Evolutionary conservation across 2,888 invertebrate species (phyloP).

Genomic region (Carabus problematicus): DNA sequence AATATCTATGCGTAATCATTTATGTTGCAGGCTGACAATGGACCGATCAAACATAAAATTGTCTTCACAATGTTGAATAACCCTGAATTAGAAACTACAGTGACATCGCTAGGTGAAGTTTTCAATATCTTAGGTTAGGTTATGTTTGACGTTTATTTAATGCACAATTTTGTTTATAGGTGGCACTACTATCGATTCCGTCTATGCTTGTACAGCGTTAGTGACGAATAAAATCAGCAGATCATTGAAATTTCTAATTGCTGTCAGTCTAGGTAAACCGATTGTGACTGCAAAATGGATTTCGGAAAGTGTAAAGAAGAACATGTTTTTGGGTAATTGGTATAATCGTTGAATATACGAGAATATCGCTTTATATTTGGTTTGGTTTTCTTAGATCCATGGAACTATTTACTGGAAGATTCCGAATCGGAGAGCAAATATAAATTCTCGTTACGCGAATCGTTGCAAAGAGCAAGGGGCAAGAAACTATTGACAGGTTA

Average conservation of each 20-base stretch:
- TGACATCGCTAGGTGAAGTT: constrained; percentile 54
- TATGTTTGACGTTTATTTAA: constrained; percentile 21
- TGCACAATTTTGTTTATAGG: constrained; percentile 56
- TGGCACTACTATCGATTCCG: constrained; percentile 61
- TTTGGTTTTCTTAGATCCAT: constrained; percentile 61
- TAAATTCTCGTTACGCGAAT: constrained; percentile 58
- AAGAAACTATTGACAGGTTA: constrained; percentile 52
- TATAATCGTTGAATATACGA: background rate
- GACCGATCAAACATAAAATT: constrained; percentile 53
- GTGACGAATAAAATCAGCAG: constrained; percentile 65
- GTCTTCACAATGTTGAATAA: constrained; percentile 58
- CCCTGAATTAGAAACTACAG: constrained; percentile 53
- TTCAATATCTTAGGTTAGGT: constrained; percentile 10
- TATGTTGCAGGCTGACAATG: background rate
- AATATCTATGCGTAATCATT: background rate
- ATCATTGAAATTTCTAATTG: constrained; percentile 67
- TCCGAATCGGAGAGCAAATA: constrained; percentile 62
- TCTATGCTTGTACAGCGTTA: constrained; percentile 62
- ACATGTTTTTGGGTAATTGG: constrained; percentile 53
- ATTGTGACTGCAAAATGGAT: constrained; percentile 62
- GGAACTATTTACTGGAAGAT: constrained; percentile 63
- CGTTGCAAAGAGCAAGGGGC: constrained; percentile 50
- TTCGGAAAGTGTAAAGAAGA: constrained; percentile 51
- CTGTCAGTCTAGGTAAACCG: constrained; percentile 67
- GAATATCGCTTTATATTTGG: constrained; percentile 2